These are phyloP conservation scores for Psittacula echo DNA, from an alignment of 2,797 vertebrate species.

Conservation along the genomic window DNA sequence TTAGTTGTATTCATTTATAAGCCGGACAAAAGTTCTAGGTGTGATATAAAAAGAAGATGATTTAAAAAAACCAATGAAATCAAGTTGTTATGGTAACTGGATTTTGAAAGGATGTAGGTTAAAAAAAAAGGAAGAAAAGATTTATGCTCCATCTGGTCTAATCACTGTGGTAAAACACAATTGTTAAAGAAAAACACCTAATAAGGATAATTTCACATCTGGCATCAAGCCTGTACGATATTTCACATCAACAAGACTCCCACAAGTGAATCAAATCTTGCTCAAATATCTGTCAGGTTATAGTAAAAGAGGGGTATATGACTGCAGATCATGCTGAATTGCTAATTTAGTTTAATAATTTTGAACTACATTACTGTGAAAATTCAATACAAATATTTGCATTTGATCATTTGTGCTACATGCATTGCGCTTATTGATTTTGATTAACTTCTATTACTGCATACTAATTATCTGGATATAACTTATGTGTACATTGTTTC, in stretches of 20 bases:
- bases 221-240: constrained; percentile 49
- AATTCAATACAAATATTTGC: constrained; percentile 26
- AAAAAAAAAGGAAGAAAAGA: background rate
- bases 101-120: constrained; percentile 45
- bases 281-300: constrained; percentile 26
- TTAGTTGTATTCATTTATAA: background rate
- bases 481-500: background rate
- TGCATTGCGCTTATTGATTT: background rate
- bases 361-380: background rate
- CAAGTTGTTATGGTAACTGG: constrained; percentile 74
- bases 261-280: constrained; percentile 50
- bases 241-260: constrained; percentile 62
- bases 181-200: constrained; percentile 62
- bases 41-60: constrained; percentile 43
- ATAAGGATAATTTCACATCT: constrained; percentile 74
- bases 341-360: constrained; percentile 28
- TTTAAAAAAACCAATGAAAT: constrained; percentile 54
- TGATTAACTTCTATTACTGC: background rate
- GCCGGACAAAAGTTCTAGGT: constrained; percentile 34
- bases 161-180: constrained; percentile 63
- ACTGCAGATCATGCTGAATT: background rate
- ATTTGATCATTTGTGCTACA: background rate
- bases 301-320: background rate
- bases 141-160: constrained; percentile 67
- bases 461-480: background rate